These are phyloP conservation scores for Anoura caudifer DNA, from an alignment of 2,113 vertebrate genomes.

Conservation along the genomic window DNA sequence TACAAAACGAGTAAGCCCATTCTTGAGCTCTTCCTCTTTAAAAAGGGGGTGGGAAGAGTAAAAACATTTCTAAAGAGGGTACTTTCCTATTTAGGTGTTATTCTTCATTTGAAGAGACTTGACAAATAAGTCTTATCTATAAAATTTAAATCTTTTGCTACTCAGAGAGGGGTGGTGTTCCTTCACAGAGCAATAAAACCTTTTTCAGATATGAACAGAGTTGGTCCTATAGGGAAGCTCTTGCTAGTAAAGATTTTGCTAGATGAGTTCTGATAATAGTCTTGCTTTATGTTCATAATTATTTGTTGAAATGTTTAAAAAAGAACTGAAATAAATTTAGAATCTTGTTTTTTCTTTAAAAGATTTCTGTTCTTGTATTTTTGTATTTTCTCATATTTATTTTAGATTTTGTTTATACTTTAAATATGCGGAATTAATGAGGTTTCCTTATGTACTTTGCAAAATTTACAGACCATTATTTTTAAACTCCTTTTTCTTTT, in stretches of 20 bases:
- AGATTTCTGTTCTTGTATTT: conserved; percentile 23
- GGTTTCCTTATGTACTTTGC: conserved; percentile 29
- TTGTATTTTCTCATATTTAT: conserved; percentile 30
- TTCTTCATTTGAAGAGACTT: neutral
- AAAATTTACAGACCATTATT: conserved; percentile 55
- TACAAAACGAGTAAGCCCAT: conserved; percentile 17
- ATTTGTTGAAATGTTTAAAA: neutral
- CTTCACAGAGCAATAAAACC: neutral
- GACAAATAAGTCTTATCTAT: neutral
- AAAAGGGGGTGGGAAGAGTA: neutral
- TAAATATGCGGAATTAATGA: conserved; percentile 33
- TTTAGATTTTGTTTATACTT: conserved; percentile 43
- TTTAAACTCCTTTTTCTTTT: conserved; percentile 45
- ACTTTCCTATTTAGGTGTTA: neutral
- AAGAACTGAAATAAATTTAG: neutral
- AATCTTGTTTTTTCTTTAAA: neutral
- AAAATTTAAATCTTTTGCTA: neutral
- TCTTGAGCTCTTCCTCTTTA: conserved; percentile 6
- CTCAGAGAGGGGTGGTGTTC: neutral
- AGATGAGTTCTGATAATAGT: neutral
- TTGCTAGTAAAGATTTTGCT: neutral
- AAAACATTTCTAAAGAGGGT: neutral
- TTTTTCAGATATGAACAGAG: neutral
- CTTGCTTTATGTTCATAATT: neutral
- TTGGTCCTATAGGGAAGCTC: neutral